Percentiles rank a stretch among this genome's conserved stretches.
Conservation (phyloP, 1,140 invertebrate genomes). For the Drosophila ananassae region DNA sequence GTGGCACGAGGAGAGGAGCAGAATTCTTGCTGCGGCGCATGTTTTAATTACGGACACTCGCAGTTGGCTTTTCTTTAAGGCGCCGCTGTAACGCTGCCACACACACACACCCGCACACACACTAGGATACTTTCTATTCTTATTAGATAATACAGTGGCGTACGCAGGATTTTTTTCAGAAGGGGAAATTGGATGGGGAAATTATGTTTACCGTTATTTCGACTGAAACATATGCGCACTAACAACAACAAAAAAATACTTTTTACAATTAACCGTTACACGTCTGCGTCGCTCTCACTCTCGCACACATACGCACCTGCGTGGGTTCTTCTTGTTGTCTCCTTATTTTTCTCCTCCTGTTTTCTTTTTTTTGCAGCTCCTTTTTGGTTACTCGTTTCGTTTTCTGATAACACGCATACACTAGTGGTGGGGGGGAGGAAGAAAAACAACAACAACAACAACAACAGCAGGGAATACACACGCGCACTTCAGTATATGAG, state of each 20-base stretch:
- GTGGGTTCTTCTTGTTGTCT: conserved; percentile 12
- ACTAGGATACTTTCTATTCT: neutral
- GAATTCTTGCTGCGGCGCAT: conserved; percentile 58
- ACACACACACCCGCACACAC: neutral
- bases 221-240: conserved; percentile 34
- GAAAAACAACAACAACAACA: conserved; percentile 6
- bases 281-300: conserved; percentile 88
- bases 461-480: conserved; percentile 5
- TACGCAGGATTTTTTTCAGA: conserved; percentile 1
- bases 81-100: conserved; percentile 58
- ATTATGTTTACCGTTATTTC: conserved; percentile 16
- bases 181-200: neutral
- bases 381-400: neutral
- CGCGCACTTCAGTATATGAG: conserved; percentile 11
- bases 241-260: conserved; percentile 83
- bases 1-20: neutral
- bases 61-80: conserved; percentile 56
- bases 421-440: too few relatives aligned
- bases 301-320: conserved; percentile 22
- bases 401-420: conserved; percentile 37
- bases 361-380: neutral
- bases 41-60: conserved; percentile 80
- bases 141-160: conserved; percentile 3
- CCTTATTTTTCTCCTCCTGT: conserved; percentile 15
- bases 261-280: conserved; percentile 84